phyloP scores from a whole-genome alignment of 2,113 vertebrate genomes.

The Psittacara wagleri region DNA sequence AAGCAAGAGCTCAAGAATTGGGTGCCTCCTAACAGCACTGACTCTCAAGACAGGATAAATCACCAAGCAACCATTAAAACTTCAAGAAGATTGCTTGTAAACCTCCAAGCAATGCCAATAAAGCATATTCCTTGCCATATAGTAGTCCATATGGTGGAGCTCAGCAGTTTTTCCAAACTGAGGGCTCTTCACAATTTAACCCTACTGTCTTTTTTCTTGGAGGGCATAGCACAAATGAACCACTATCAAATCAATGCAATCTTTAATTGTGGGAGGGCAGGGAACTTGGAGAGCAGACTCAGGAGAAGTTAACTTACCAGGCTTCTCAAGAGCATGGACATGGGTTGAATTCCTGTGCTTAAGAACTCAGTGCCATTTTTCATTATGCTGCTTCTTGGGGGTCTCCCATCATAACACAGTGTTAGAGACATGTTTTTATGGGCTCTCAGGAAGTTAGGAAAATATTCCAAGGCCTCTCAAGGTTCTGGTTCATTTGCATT shows the following conservation, averaged over 20 bases:
- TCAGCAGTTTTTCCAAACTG: slow-evolving; percentile 50
- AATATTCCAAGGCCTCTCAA: background rate
- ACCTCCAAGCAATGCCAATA: slow-evolving; percentile 69
- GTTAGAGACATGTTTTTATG: background rate
- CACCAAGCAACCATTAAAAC: slow-evolving; percentile 80
- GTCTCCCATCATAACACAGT: background rate
- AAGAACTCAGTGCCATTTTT: background rate
- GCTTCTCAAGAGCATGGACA: background rate
- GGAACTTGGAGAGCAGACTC: background rate
- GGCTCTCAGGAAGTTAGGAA: background rate
- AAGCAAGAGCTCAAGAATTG: slow-evolving; percentile 67
- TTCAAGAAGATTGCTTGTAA: slow-evolving; percentile 80
- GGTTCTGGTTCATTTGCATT: slow-evolving; percentile 24
- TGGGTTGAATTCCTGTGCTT: background rate
- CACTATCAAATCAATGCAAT: slow-evolving; percentile 25
- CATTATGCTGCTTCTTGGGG: background rate
- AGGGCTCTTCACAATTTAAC: slow-evolving; percentile 47
- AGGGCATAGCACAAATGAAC: slow-evolving; percentile 26
- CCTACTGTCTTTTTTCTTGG: background rate
- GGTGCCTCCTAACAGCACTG: slow-evolving; percentile 68
- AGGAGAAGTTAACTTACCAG: background rate
- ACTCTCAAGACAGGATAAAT: slow-evolving; percentile 78
- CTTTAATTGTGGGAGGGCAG: background rate
- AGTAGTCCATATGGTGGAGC: slow-evolving; percentile 62
- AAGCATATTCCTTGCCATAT: slow-evolving; percentile 57